Conservation (phyloP, 2,888 invertebrate genomes). For the Eristalinus sepulchralis region DNA sequence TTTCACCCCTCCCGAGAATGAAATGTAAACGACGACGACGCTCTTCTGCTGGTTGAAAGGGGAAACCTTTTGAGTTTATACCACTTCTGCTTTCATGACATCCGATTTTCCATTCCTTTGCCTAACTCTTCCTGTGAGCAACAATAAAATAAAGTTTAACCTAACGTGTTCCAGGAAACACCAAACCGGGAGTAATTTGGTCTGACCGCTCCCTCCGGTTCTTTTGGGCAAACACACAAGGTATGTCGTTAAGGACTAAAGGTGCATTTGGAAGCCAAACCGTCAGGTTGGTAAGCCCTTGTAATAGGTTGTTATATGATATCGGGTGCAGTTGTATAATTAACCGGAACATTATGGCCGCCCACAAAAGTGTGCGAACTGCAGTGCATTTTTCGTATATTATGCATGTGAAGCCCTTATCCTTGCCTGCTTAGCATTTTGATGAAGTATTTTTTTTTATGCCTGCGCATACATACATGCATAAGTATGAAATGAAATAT, state of each 20-base stretch:
- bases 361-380: conserved; percentile 16
- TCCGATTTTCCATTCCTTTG: conserved; percentile 33
- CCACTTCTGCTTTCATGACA: conserved; percentile 40
- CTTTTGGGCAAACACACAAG: conserved; percentile 1
- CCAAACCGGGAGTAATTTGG: conserved; percentile 45
- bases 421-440: background rate
- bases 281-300: conserved; percentile 12
- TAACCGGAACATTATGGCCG: conserved; percentile 33
- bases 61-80: conserved; percentile 32
- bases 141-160: conserved; percentile 44
- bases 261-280: conserved; percentile 35
- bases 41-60: conserved; percentile 1
- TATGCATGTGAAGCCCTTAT: conserved; percentile 7
- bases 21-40: conserved; percentile 33
- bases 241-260: conserved; percentile 7
- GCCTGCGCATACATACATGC: background rate
- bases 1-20: conserved; percentile 28
- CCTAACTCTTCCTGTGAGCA: conserved; percentile 14
- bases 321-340: conserved; percentile 22
- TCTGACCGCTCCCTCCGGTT: conserved; percentile 29
- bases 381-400: background rate
- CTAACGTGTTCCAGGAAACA: conserved; percentile 52
- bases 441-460: background rate
- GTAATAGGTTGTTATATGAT: conserved; percentile 23
- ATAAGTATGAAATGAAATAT: no score